Evolutionary conservation across 2,888 invertebrate species (phyloP).

Genomic region (Eupelmus urozonus): DNA sequence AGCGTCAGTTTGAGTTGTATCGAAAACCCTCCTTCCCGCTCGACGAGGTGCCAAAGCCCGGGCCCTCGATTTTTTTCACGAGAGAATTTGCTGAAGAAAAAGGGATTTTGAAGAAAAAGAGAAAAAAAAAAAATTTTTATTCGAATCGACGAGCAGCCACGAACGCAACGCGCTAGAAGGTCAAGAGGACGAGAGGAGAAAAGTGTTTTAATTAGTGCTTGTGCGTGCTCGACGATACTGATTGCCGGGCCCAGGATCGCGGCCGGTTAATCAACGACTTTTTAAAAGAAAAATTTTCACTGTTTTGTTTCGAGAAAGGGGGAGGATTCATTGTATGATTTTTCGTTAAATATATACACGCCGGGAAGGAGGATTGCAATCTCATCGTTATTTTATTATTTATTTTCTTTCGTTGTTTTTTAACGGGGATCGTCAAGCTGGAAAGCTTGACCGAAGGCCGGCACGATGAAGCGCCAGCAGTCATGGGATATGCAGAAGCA

Average conservation of each 20-base stretch:
- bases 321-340: too few relatives aligned
- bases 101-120: constrained; percentile 53
- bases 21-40: constrained; percentile 24
- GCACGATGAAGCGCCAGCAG: constrained; percentile 87
- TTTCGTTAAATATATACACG: too few relatives aligned
- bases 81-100: constrained; percentile 48
- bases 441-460: constrained; percentile 30
- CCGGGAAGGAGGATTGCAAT: constrained; percentile 28
- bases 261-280: constrained; percentile 11
- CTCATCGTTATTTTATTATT: not conserved
- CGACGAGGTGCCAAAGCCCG: constrained; percentile 3
- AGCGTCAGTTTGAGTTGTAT: constrained; percentile 19
- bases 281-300: not conserved
- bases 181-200: constrained; percentile 35
- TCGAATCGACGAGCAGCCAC: constrained; percentile 40
- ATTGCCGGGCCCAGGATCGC: not conserved
- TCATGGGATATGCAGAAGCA: constrained; percentile 80
- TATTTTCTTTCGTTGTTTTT: constrained; percentile 18
- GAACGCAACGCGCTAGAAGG: constrained; percentile 50
- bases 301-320: constrained; percentile 38
- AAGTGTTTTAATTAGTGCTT: constrained; percentile 58
- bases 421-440: constrained; percentile 37
- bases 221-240: constrained; percentile 45
- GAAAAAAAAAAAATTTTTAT: not conserved
- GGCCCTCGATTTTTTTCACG: too few relatives aligned